Base-by-base conservation (phyloP, 1,140 invertebrate species). In the Drosophila varians region DNA sequence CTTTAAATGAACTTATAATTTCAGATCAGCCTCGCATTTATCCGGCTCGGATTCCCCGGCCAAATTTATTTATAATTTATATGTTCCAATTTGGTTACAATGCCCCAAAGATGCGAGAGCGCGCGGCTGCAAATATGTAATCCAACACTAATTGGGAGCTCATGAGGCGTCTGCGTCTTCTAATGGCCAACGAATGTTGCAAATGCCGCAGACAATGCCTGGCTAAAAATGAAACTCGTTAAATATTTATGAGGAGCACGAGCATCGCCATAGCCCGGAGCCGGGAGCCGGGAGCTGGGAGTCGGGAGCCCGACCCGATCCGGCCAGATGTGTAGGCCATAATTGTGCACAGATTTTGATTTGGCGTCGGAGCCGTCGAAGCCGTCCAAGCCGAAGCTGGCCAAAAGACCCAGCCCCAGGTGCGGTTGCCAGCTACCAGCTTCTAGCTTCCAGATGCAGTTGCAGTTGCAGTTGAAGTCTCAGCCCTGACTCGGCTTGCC, bases 221-320 rank as follows among this genome's bases (percentile, higher is more conserved):
- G 45, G 53, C 74, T 78, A 62, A 69, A 70, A 79, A 84, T 77
- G 80, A 75, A 74, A 84, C 80, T 84, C 80, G 80, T 84, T 84
- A 84, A 84, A 84, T 84, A 84, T 84, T 84, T 84, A 84, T 84
- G 80, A 84, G 80, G 76, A 84, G 80, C 80, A 84, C 80, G 80
- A 84, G 80, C 61, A 80, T 68, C 79, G 74, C 65, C 16, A n/a
- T n/a, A n/a, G n/a, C n/a, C n/a, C n/a, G 38, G 38, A 28, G 26
- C 9, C 26, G 26, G 28, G n/a, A 4, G 38, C 38, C 38, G n/a
- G n/a, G n/a, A n/a, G n/a, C n/a, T n/a, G n/a, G 38, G 38, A 28
- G 26, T 8, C 26, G 26, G 28, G n/a, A 4, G 38, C 38, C 38
- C 14, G 38, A 19, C 38, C 38, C 61, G 58, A 53, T 58, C 72